Evolutionary conservation across 2,888 invertebrate genomes (phyloP).

Genomic region (Stenotaenia linearis): DNA sequence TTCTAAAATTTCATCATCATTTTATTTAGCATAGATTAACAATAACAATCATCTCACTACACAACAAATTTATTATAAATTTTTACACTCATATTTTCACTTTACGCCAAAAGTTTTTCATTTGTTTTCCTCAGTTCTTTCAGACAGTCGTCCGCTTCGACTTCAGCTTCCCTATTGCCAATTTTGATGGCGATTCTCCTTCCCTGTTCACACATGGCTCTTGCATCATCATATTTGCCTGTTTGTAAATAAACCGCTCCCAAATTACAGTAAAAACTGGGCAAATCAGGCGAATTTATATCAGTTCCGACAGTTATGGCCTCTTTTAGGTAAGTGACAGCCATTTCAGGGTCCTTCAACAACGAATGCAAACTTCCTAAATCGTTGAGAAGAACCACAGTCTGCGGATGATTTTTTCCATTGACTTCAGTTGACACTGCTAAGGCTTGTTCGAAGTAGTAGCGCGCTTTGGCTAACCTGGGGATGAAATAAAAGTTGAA

Average conservation of each 20-base stretch:
- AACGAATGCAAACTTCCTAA: constrained; percentile 46
- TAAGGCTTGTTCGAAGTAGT: constrained; percentile 58
- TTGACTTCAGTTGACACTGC: constrained; percentile 59
- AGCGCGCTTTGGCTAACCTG: constrained; percentile 55
- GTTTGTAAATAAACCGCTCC: constrained; percentile 72
- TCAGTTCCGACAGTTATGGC: constrained; percentile 57
- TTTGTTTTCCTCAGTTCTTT: constrained; percentile 59
- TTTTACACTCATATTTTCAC: too few species aligned
- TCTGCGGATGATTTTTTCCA: constrained; percentile 65
- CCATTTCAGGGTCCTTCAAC: constrained; percentile 60
- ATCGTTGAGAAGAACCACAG: constrained; percentile 69
- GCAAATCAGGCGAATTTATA: constrained; percentile 54
- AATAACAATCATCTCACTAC: too few species aligned
- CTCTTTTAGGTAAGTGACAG: constrained; percentile 62
- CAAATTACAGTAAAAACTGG: constrained; percentile 66
- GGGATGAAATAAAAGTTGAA: too few species aligned
- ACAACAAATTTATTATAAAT: too few species aligned
- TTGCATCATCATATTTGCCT: constrained; percentile 63
- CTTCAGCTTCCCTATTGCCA: constrained; percentile 61
- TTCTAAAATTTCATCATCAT: too few species aligned
- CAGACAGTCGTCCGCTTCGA: constrained; percentile 71
- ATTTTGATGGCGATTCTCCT: constrained; percentile 61
- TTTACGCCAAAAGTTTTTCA: not conserved
- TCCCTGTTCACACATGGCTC: constrained; percentile 64
- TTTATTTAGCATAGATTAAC: too few species aligned